phyloP scores from a whole-genome alignment of 2,113 vertebrate genomes.

The Cinclus cinclus region DNA sequence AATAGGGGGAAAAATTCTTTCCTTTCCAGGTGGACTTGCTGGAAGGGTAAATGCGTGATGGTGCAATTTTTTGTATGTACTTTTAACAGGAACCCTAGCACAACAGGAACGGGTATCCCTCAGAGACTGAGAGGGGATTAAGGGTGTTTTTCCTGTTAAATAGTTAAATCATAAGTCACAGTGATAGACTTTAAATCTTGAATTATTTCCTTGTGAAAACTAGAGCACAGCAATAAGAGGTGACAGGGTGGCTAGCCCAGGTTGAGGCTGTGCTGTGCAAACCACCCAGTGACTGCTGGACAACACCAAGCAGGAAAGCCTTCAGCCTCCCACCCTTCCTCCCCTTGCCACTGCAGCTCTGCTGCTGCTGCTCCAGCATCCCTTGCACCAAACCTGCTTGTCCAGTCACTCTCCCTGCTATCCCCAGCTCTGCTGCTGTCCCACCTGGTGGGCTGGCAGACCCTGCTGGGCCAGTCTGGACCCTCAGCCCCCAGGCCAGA shows the following conservation, averaged over 20 bases:
- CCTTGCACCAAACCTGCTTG: neutral
- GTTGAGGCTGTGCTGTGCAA: neutral
- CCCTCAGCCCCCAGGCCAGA: neutral
- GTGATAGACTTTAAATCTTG: neutral
- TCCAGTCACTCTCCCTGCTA: neutral
- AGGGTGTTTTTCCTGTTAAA: neutral
- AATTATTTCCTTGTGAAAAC: neutral
- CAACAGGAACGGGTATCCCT: rapidly evolving
- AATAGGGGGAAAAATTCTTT: neutral
- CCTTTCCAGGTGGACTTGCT: neutral
- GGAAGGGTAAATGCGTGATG: neutral
- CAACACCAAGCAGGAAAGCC: neutral
- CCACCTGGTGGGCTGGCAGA: rapidly evolving
- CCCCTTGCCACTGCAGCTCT: neutral
- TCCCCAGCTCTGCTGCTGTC: neutral
- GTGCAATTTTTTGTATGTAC: neutral
- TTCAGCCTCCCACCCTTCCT: neutral
- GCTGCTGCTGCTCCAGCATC: neutral
- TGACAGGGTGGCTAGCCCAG: neutral
- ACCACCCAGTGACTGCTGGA: neutral
- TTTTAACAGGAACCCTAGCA: neutral
- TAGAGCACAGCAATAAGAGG: neutral
- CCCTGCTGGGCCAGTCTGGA: neutral
- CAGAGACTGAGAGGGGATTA: neutral
- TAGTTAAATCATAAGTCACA: neutral